phyloP scores from a whole-genome alignment of 2,888 invertebrate genomes.

The Ecdyonurus torrentis region DNA sequence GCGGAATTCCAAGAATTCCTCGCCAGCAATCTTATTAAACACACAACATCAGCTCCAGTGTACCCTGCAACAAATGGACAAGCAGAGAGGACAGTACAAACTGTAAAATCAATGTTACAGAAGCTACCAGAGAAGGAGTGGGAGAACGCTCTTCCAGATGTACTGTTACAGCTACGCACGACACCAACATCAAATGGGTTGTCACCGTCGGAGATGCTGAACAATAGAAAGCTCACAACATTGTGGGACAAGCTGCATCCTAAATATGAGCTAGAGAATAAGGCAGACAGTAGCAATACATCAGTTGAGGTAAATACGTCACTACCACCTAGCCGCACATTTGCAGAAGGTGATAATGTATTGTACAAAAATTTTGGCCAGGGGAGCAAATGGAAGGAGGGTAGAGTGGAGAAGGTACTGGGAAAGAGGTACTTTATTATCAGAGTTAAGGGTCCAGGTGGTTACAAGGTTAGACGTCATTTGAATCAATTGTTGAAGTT shows the following conservation, averaged over 20 bases:
- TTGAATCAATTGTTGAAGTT: too few species aligned
- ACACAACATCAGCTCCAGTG: constrained; percentile 13
- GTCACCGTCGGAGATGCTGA: constrained; percentile 11
- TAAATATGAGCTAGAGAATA: too few species aligned
- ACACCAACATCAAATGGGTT: constrained; percentile 13
- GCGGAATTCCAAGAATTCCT: constrained; percentile 16
- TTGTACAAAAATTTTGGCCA: too few species aligned
- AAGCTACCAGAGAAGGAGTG: constrained; percentile 12
- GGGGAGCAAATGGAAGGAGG: too few species aligned
- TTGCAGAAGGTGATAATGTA: too few species aligned
- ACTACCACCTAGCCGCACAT: too few species aligned
- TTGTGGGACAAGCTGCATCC: neutral
- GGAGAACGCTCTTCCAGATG: constrained; percentile 9
- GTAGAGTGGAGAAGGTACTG: too few species aligned
- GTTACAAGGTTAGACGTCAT: too few species aligned
- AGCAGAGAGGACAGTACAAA: constrained; percentile 17
- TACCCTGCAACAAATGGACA: constrained; percentile 17
- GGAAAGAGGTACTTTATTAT: too few species aligned
- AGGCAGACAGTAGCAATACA: too few species aligned
- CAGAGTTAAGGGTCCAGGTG: too few species aligned
- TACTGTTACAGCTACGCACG: constrained; percentile 12
- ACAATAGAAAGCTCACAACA: neutral
- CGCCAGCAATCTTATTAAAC: constrained; percentile 13
- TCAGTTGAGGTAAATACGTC: too few species aligned
- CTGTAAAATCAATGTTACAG: constrained; percentile 12